phyloP scores from a whole-genome alignment of 2,888 invertebrate species.

The Invenusta paracnida region DNA sequence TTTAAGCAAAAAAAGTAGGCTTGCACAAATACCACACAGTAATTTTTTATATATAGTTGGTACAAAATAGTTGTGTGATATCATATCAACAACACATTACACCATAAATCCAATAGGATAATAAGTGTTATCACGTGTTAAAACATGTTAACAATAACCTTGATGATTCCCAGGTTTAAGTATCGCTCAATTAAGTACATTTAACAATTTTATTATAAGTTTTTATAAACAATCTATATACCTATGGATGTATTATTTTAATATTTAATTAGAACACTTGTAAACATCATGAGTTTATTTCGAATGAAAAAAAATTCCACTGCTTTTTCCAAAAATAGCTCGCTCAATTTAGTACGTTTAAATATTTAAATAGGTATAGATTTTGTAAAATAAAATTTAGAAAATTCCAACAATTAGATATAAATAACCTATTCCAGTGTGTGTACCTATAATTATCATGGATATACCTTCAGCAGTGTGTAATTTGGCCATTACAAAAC shows the following conservation, averaged over 20 bases:
- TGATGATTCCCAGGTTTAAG: too few relatives aligned
- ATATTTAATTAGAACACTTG: neutral
- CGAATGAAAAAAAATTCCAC: neutral
- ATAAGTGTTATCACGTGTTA: too few relatives aligned
- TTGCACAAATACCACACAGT: too few relatives aligned
- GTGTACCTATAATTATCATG: neutral
- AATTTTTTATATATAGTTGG: too few relatives aligned
- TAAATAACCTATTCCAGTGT: neutral
- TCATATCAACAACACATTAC: too few relatives aligned
- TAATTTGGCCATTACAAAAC: neutral
- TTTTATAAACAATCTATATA: neutral
- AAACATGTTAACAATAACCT: too few relatives aligned
- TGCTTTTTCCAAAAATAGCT: neutral
- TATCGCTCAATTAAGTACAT: neutral
- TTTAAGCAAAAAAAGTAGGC: too few relatives aligned
- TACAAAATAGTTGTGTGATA: too few relatives aligned
- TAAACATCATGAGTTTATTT: neutral
- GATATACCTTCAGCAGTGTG: neutral
- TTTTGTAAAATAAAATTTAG: neutral
- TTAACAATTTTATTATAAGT: neutral
- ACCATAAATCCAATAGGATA: too few relatives aligned
- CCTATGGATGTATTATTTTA: neutral
- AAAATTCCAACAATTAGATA: neutral
- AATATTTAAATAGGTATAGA: neutral
- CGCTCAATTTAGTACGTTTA: neutral